phyloP scores from a whole-genome alignment of 2,888 invertebrate species.

The Hermaeophaga mercurialis region DNA sequence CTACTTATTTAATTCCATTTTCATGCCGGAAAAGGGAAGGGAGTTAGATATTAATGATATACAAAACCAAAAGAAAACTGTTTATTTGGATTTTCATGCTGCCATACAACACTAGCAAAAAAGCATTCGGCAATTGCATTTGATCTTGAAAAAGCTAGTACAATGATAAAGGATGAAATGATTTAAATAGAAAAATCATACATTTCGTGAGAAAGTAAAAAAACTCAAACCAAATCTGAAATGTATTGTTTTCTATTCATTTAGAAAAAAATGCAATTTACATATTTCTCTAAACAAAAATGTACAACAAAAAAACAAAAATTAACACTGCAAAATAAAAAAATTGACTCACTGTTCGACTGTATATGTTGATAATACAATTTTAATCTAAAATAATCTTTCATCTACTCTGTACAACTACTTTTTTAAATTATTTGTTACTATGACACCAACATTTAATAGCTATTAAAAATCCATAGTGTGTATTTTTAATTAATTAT shows the following conservation, averaged over 20 bases:
- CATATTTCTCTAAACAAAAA: conserved; percentile 27
- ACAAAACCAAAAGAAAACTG: conserved; percentile 23
- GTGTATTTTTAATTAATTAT: too few species aligned
- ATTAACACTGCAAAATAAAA: conserved; percentile 40
- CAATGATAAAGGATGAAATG: conserved; percentile 14
- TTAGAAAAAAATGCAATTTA: conserved; percentile 10
- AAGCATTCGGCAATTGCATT: conserved; percentile 14
- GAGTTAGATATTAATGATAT: conserved; percentile 10
- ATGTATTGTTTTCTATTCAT: conserved; percentile 2
- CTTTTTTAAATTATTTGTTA: not conserved
- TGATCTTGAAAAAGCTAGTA: conserved; percentile 12
- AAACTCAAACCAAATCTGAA: not conserved
- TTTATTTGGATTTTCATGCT: conserved; percentile 34
- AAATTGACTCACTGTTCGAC: conserved; percentile 52
- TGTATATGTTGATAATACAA: conserved; percentile 36
- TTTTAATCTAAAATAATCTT: conserved; percentile 37
- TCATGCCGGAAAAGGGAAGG: conserved; percentile 3
- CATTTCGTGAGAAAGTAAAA: not conserved
- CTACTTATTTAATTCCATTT: conserved; percentile 5
- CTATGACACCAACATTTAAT: not conserved
- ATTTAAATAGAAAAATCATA: conserved; percentile 11
- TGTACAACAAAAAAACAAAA: conserved; percentile 30
- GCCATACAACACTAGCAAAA: conserved; percentile 26
- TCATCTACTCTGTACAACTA: conserved; percentile 42
- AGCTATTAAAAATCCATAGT: too few species aligned